A percentile compares a stretch with the other conserved stretches of the same genome.
These are phyloP conservation scores for Hypomecis punctinalis DNA, from an alignment of 2,888 invertebrate genomes.

Conservation along the genomic window DNA sequence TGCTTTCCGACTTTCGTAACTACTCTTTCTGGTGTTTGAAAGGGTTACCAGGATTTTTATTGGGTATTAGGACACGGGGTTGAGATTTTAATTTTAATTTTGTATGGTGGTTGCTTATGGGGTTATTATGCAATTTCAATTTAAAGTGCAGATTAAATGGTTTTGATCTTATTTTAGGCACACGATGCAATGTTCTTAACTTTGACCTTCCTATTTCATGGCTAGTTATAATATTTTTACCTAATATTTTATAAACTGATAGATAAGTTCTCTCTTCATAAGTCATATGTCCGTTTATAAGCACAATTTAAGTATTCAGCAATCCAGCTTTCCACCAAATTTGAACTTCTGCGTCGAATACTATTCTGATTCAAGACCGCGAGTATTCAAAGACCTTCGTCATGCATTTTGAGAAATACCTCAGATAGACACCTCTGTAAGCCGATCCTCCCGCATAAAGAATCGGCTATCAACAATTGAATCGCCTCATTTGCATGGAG, in stretches of 20 bases:
- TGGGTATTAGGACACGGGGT: not conserved
- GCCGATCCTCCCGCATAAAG: conserved; percentile 20
- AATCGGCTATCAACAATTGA: conserved; percentile 62
- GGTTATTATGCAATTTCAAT: conserved; percentile 4
- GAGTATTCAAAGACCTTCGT: not conserved
- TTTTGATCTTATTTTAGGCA: not conserved
- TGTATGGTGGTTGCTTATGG: not conserved
- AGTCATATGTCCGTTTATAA: no score
- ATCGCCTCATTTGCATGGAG: conserved; percentile 74
- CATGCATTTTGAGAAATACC: not conserved
- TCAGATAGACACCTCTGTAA: not conserved
- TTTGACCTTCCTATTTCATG: no score
- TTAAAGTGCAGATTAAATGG: not conserved
- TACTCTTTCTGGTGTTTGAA: conserved; percentile 6
- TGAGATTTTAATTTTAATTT: not conserved
- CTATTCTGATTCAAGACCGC: not conserved
- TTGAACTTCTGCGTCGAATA: no score
- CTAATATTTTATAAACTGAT: no score
- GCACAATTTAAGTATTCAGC: no score
- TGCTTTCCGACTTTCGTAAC: conserved; percentile 5
- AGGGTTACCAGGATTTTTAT: conserved; percentile 13
- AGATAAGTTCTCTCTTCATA: no score
- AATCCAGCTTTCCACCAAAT: no score
- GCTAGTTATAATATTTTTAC: no score
- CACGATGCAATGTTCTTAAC: no score